Evolutionary conservation across 2,888 invertebrate genomes (phyloP), one percentile per base, ranked within the genome.

Genomic region (Acleris holmiana): DNA sequence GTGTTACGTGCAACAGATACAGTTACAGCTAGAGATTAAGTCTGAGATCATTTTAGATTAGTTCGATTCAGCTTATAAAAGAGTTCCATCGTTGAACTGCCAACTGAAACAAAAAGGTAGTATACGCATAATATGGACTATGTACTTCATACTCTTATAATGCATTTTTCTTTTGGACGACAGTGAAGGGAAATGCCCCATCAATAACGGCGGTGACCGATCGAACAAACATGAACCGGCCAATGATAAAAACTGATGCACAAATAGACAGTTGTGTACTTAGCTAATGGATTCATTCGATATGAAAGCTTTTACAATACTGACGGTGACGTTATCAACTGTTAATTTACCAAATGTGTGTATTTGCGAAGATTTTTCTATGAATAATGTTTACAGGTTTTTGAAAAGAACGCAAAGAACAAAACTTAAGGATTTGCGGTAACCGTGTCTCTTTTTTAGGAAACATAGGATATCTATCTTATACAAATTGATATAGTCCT

Each of bases 251-350:
- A 92, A 92, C 89, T 91, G 91, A 92, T 87, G 89, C 87, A 88
- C 88, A 92, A 92, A 92, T 92, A 91, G 84, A 90, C 84, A 85
- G 85, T 82, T 92, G 92, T 92, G 90, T 91, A 88, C 91, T 86
- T 88, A 85, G 86, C 89, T 92, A 92, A 92, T 92, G 92, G 92
- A 92, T 91, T 92, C 91, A 91, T 91, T 91, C 91, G 92, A 92
- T 92, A 92, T 88, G 85, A 91, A 92, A 91, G 92, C 92, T 92
- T 92, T 92, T 86, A 91, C 86, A 90, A 85, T 89, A 84, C 87
- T 88, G 85, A 84, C 85, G 82, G 77, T 75, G 81, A 84, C 86
- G 85, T 85, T 88, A 87, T 86, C 85, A 74, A 77, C 79, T 76
- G 79, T 79, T 80, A 87, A 87, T 88, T 44, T 88, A 86, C 78